These are phyloP conservation scores for Urocynchramus pylzowi DNA, from an alignment of 2,113 vertebrate genomes.

Conservation along the genomic window DNA sequence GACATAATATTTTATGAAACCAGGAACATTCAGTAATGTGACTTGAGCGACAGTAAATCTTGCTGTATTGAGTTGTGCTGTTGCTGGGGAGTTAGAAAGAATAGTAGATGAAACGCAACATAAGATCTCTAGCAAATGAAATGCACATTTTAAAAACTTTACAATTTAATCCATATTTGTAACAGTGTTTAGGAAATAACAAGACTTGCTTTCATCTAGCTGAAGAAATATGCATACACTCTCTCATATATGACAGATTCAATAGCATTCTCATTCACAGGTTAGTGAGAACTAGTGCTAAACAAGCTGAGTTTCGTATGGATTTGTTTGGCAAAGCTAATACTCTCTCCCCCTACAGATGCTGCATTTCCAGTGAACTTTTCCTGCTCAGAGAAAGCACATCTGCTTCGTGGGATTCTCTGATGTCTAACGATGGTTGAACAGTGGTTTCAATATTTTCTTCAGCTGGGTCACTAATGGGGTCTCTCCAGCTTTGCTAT, in stretches of 20 bases:
- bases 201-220: not conserved
- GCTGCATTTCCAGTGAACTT: rapidly evolving
- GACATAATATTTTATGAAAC: not conserved
- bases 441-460: not conserved
- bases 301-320: not conserved
- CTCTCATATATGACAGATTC: not conserved
- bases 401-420: not conserved
- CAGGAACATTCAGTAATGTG: not conserved
- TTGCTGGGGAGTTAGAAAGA: not conserved
- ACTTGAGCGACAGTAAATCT: not conserved
- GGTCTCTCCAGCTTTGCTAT: not conserved
- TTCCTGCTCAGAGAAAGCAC: not conserved
- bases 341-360: not conserved
- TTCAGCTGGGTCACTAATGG: not conserved
- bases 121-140: not conserved
- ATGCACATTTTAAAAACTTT: not conserved
- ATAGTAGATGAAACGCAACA: not conserved
- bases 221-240: not conserved
- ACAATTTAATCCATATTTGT: not conserved
- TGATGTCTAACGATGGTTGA: not conserved
- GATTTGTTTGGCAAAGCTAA: not conserved
- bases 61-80: not conserved
- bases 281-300: not conserved
- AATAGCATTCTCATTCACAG: not conserved
- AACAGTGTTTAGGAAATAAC: not conserved